Evolutionary conservation across 2,113 vertebrate genomes (phyloP).

Genomic region (Brachyistius frenatus): DNA sequence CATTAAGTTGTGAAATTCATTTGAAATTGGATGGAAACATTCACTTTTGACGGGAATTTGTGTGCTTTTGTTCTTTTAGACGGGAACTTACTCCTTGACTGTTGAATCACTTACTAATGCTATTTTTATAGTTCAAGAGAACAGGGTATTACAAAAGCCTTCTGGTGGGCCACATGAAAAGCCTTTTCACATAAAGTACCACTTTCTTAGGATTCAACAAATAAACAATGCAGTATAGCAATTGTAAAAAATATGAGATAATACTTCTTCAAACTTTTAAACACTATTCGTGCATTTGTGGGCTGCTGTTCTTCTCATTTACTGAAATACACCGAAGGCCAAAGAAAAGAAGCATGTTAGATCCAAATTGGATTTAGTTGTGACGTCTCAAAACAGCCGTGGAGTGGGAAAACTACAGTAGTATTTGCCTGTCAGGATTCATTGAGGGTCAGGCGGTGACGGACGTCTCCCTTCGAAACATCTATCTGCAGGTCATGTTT

Average conservation of each 20-base stretch:
- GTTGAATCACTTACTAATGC: not conserved
- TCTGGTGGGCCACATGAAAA: not conserved
- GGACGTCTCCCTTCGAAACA: constrained; percentile 42
- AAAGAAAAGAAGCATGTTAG: constrained; percentile 23
- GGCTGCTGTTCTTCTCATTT: not conserved
- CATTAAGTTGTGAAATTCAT: not conserved
- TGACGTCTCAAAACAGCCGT: not conserved
- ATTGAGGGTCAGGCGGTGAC: constrained; percentile 32
- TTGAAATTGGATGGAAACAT: not conserved
- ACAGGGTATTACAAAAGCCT: not conserved
- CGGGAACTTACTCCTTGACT: not conserved
- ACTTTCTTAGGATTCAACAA: not conserved
- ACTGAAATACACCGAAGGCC: not conserved
- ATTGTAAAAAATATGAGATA: not conserved
- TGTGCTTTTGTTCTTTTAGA: not conserved
- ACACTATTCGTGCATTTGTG: not conserved
- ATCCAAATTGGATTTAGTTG: not conserved
- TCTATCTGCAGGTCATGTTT: constrained; percentile 38
- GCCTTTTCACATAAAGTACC: not conserved
- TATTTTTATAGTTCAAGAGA: not conserved
- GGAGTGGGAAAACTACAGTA: constrained; percentile 21
- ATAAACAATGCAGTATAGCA: not conserved
- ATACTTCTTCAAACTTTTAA: not conserved
- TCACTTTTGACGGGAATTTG: not conserved
- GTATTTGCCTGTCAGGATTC: constrained; percentile 41